Percentiles rank a stretch among this genome's conserved stretches.
phyloP scores from a whole-genome alignment of 2,113 vertebrate genomes.

The Scalopus aquaticus region DNA sequence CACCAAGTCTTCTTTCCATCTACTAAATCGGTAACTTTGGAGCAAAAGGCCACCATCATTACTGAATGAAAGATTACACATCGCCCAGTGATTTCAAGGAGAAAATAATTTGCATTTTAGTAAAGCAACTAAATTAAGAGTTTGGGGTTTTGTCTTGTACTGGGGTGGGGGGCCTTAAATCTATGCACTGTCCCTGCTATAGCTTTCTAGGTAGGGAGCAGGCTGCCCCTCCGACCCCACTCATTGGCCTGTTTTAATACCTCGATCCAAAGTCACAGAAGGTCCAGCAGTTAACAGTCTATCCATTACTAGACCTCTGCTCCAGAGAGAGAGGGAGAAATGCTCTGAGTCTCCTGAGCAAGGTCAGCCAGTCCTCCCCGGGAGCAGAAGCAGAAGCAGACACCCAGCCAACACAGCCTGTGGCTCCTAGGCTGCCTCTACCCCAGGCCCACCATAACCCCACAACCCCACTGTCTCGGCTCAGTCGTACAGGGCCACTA shows the following conservation, averaged over 20 bases:
- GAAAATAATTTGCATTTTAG: neutral
- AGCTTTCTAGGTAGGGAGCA: neutral
- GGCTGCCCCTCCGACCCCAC: neutral
- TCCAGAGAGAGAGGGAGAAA: neutral
- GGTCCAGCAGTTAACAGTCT: neutral
- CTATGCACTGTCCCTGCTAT: neutral
- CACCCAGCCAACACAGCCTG: neutral
- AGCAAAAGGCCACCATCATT: neutral
- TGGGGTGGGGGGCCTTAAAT: neutral
- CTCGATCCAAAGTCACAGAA: neutral
- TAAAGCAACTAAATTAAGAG: neutral
- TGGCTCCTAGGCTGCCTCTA: neutral
- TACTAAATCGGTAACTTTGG: neutral
- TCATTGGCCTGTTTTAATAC: neutral
- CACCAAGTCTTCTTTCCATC: neutral
- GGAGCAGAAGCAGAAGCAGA: conserved; percentile 31
- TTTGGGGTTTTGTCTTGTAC: neutral
- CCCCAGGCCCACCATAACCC: neutral
- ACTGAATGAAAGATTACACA: neutral
- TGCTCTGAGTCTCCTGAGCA: neutral
- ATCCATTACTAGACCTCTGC: neutral
- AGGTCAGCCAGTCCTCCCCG: neutral
- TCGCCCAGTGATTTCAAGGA: neutral
- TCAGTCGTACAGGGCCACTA: neutral
- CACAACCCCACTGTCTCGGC: neutral